A percentile compares a stretch with the other conserved stretches of the same genome.
phyloP scores from a whole-genome alignment of 2,797 vertebrate genomes.

The Chaetodon trifasciatus region DNA sequence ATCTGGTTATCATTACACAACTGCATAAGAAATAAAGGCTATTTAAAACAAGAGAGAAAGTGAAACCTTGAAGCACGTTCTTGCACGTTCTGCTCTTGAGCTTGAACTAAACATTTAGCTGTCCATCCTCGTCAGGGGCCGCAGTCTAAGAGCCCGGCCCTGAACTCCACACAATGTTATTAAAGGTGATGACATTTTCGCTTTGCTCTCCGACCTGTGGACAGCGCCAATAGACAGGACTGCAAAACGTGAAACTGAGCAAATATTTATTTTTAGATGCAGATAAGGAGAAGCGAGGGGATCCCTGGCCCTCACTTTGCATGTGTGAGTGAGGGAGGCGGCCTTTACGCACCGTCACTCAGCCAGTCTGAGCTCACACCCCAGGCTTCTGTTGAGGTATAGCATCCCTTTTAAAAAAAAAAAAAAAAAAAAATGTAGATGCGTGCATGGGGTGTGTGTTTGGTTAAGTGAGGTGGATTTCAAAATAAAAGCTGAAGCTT shows the following conservation, averaged over 20 bases:
- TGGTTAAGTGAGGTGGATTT: slow-evolving; percentile 17
- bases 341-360: slow-evolving; percentile 33
- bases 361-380: slow-evolving; percentile 36
- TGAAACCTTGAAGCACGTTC: slow-evolving; percentile 55
- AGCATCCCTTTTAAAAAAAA: slow-evolving; percentile 5
- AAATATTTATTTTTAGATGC: slow-evolving; percentile 52
- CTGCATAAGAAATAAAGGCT: no score
- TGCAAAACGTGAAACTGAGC: slow-evolving; percentile 27
- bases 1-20: not conserved
- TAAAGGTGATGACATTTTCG: slow-evolving; percentile 9
- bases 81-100: slow-evolving; percentile 2
- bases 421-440: not conserved
- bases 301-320: slow-evolving; percentile 36
- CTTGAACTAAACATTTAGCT: not conserved
- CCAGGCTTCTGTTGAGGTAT: slow-evolving; percentile 18
- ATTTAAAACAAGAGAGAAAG: slow-evolving; percentile 57
- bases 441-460: slow-evolving; percentile 51
- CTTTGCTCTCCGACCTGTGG: slow-evolving; percentile 22
- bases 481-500: slow-evolving; percentile 49
- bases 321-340: slow-evolving; percentile 14
- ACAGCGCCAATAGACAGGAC: not conserved
- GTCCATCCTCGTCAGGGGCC: not conserved
- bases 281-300: slow-evolving; percentile 45
- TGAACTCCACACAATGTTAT: not conserved
- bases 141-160: not conserved